Conservation (phyloP, 1,140 invertebrate genomes). For the Caerostris darwini region DNA sequence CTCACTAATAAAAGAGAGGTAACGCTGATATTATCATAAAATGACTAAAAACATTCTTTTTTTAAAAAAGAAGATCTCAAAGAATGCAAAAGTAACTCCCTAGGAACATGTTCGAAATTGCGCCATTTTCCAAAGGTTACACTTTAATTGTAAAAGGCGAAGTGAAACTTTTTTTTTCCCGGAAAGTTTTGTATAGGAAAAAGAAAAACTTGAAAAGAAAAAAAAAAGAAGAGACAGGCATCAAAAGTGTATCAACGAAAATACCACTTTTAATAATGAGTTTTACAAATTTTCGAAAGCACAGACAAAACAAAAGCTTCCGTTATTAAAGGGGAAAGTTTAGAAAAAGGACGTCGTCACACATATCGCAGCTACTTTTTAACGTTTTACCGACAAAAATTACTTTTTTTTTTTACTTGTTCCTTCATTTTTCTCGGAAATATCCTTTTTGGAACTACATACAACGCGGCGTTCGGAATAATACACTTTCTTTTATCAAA, state of each 20-base stretch:
- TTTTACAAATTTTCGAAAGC: neutral
- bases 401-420: neutral
- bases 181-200: neutral
- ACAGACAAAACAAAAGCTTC: neutral
- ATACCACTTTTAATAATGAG: slow-evolving; percentile 24
- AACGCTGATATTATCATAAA: neutral
- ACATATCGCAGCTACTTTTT: neutral
- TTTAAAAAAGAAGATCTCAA: neutral
- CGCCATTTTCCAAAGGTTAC: neutral
- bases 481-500: neutral
- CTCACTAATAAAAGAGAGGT: no score
- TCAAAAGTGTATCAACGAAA: neutral
- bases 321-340: neutral
- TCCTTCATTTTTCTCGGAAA: neutral
- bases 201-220: neutral
- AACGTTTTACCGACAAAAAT: slow-evolving; percentile 3
- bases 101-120: neutral
- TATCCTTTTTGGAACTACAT: neutral
- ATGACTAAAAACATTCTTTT: neutral
- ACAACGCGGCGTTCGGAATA: neutral
- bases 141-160: slow-evolving; percentile 1
- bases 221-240: neutral
- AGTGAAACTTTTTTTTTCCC: neutral
- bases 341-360: neutral
- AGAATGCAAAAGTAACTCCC: neutral